Conservation (phyloP, 2,888 invertebrate species). For the Ditula angustiorana region DNA sequence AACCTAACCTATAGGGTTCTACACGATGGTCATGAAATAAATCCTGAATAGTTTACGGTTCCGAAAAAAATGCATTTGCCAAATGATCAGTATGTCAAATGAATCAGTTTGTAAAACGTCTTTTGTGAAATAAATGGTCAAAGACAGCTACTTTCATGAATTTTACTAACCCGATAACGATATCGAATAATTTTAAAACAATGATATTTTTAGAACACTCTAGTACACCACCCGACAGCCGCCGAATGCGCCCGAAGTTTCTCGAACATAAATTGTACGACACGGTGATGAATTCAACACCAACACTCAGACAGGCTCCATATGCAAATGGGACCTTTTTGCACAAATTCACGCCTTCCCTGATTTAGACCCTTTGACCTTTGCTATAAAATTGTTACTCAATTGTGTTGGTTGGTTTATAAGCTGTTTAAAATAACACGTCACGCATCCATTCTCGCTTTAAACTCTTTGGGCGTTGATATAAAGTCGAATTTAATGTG, state of each 20-base stretch:
- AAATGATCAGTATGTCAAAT: too few species aligned
- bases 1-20: too few species aligned
- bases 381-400: neutral
- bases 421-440: neutral
- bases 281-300: slow-evolving; percentile 38
- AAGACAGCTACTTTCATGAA: too few species aligned
- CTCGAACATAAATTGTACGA: neutral
- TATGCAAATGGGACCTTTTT: slow-evolving; percentile 32
- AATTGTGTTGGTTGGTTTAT: neutral
- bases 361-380: neutral
- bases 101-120: too few species aligned
- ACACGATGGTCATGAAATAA: too few species aligned
- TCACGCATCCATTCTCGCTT: neutral
- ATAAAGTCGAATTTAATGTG: neutral
- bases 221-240: slow-evolving; percentile 3
- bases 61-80: too few species aligned
- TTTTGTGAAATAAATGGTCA: too few species aligned
- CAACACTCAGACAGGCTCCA: slow-evolving; percentile 12
- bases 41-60: too few species aligned
- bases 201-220: too few species aligned
- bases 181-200: too few species aligned
- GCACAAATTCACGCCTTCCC: neutral
- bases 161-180: too few species aligned
- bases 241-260: slow-evolving; percentile 2
- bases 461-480: neutral